Base-by-base conservation (phyloP, 2,113 vertebrate genomes). In the Bujurquina vittata region DNA sequence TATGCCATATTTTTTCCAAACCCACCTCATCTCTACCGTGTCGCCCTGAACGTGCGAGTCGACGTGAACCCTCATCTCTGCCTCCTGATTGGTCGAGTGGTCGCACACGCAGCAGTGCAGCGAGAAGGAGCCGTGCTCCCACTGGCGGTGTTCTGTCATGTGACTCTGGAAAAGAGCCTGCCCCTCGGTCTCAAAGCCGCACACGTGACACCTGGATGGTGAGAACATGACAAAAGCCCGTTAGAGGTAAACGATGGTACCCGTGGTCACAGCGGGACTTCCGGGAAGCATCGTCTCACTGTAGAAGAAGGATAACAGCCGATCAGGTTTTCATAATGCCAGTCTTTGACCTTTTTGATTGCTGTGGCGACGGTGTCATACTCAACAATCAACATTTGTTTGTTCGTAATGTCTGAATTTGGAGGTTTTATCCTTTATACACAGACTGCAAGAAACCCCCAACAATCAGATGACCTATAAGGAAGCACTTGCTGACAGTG, bases 61-160 rank as follows among this genome's bases (percentile, higher is more conserved):
- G 33, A 63, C 69, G 56, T 95, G 94, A 10, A 65, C 84, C 76
- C 84, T 94, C 92, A 95, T 95, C 69, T 93, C 94, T 40, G 89
- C 80, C 90, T 94, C 94, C 90, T 92, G 91, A 92, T 91, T 93
- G 93, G 94, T 92, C 12, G 89, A 87, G 87, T 84, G 91, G 77
- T 93, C 91, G 22, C 94, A 95, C 67, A 61, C 10, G 79, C 93
- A 93, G 91, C 94, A 95, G 91, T 85, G 94, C 83, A 95, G 87
- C 8, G 94, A 94, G 84, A 93, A 94, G 58, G 91, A 91, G 62
- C 35, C 31, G 18, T 18, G 89, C 87, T 94, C 94, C 93, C 92
- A 94, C 69, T 92, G 93, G 54, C 94, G 93, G 75, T 95, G 94
- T 15, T 92, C 91, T 0, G 87, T 90, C 94, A 95, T 94, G 88